phyloP scores from a whole-genome alignment of 2,888 invertebrate species.

The Mesorhabditis belari region DNA sequence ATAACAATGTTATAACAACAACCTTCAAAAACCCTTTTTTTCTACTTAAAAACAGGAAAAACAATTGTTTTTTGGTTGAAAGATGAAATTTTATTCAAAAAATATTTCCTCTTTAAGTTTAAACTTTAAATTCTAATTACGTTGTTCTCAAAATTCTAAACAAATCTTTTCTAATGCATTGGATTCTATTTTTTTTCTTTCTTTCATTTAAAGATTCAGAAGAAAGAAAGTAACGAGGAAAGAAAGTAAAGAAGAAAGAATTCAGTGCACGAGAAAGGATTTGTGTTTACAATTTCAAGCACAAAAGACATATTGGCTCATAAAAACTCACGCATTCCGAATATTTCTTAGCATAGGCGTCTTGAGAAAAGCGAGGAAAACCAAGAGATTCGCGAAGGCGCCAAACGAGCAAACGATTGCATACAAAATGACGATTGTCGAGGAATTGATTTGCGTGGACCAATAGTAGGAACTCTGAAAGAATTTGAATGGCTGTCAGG shows the following conservation, averaged over 20 bases:
- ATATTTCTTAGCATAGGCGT: constrained; percentile 47
- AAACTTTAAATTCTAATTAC: no score
- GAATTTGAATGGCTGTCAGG: no score
- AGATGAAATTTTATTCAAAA: no score
- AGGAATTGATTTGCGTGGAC: constrained; percentile 33
- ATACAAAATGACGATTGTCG: constrained; percentile 38
- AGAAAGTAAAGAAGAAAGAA: no score
- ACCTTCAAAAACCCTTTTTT: no score
- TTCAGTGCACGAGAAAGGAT: no score
- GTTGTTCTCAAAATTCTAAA: no score
- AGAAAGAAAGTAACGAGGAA: neutral
- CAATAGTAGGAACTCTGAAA: constrained; percentile 47
- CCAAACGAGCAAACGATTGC: constrained; percentile 48
- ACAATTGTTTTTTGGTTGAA: no score
- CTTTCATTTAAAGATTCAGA: neutral
- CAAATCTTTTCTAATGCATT: neutral
- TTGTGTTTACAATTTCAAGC: neutral
- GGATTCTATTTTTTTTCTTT: neutral
- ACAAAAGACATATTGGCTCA: neutral
- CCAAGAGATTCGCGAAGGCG: constrained; percentile 45
- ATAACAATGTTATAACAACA: no score
- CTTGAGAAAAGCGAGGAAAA: constrained; percentile 35
- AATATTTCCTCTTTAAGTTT: no score
- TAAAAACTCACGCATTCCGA: constrained; percentile 32
- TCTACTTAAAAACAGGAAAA: no score